Conservation (phyloP, 2,113 vertebrate species). For the Trachemys scripta region DNA sequence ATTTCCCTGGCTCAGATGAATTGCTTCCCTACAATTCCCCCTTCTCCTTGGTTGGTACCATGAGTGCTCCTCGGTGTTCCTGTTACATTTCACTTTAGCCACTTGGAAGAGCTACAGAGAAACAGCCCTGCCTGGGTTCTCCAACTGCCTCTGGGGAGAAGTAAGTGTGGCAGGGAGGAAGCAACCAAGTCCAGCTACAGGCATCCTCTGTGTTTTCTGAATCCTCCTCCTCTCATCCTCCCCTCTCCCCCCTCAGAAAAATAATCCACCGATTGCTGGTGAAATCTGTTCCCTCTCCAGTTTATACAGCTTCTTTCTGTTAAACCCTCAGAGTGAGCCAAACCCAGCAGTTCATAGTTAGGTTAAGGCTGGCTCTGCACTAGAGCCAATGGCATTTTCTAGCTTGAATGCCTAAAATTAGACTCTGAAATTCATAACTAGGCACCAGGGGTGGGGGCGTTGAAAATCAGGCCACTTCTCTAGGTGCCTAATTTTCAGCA, state of each 20-base stretch:
- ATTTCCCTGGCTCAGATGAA: no score
- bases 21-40: not conserved
- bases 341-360: not conserved
- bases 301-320: not conserved
- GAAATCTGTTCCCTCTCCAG: not conserved
- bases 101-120: not conserved
- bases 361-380: not conserved
- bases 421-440: not conserved
- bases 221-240: not conserved
- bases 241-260: not conserved
- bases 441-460: not conserved
- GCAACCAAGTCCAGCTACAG: not conserved
- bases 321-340: not conserved
- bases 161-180: not conserved
- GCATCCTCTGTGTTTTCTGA: not conserved
- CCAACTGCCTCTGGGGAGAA: not conserved
- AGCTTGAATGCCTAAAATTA: not conserved
- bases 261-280: not conserved
- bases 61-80: not conserved
- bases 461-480: not conserved
- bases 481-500: not conserved
- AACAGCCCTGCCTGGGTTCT: not conserved
- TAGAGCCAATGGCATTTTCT: no score
- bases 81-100: not conserved
- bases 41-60: not conserved